Evolutionary conservation across 2,888 invertebrate genomes (phyloP).

Genomic region (Acanthoscelides obtectus): DNA sequence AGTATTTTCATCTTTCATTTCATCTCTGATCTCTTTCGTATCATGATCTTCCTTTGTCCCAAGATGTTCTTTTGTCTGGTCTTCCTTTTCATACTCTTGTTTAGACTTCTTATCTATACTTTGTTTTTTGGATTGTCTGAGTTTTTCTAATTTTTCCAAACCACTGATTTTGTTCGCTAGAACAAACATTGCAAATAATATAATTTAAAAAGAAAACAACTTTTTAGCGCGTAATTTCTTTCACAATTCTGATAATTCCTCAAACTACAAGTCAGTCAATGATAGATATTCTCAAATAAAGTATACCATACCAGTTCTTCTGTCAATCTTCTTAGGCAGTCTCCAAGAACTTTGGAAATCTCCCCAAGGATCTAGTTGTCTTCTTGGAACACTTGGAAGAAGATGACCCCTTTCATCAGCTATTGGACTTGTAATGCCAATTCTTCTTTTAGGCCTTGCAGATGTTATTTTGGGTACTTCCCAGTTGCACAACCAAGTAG

Average conservation of each 20-base stretch:
- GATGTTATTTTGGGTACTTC: slow-evolving; percentile 62
- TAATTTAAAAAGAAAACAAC: no score
- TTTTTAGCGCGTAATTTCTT: neutral
- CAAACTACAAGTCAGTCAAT: no score
- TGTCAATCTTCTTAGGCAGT: slow-evolving; percentile 32
- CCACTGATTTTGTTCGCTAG: slow-evolving; percentile 7
- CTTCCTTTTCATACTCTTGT: slow-evolving; percentile 7
- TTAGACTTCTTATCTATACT: slow-evolving; percentile 2
- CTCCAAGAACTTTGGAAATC: slow-evolving; percentile 39
- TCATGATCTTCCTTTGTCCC: neutral
- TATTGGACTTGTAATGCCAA: slow-evolving; percentile 53
- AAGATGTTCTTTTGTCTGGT: neutral
- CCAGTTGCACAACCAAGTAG: slow-evolving; percentile 62
- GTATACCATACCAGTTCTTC: slow-evolving; percentile 26
- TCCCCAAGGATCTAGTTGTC: slow-evolving; percentile 54
- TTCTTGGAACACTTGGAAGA: slow-evolving; percentile 55
- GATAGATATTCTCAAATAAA: no score
- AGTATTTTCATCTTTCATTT: neutral
- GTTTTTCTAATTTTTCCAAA: neutral
- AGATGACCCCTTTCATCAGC: slow-evolving; percentile 62
- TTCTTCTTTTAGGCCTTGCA: slow-evolving; percentile 48
- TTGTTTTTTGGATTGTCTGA: neutral
- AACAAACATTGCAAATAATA: neutral
- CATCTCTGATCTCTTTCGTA: neutral
- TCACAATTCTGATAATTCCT: no score